Conservation (phyloP, 2,113 vertebrate genomes). For the Datnioides undecimradiatus region DNA sequence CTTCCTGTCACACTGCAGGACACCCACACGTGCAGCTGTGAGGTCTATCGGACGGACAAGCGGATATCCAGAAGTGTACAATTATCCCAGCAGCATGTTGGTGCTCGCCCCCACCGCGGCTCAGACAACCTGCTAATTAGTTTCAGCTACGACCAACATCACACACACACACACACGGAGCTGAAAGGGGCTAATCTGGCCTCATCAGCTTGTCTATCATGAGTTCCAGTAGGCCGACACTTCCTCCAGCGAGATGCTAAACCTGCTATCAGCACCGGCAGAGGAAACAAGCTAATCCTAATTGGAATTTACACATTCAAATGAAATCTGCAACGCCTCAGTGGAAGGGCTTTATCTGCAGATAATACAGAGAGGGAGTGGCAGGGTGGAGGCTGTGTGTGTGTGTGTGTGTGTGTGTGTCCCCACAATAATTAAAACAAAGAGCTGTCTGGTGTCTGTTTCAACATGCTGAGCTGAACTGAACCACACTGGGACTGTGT, state of each 20-base stretch:
- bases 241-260: slow-evolving; percentile 33
- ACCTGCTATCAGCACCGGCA: slow-evolving; percentile 35
- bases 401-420: neutral
- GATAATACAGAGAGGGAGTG: slow-evolving; percentile 48
- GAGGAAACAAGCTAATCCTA: slow-evolving; percentile 69
- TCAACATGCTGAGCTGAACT: slow-evolving; percentile 39
- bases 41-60: slow-evolving; percentile 9
- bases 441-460: slow-evolving; percentile 55
- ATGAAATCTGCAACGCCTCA: slow-evolving; percentile 52
- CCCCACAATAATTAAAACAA: slow-evolving; percentile 62
- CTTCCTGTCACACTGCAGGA: slow-evolving; percentile 36
- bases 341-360: slow-evolving; percentile 51
- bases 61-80: slow-evolving; percentile 32
- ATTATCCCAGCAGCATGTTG: slow-evolving; percentile 41
- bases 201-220: slow-evolving; percentile 54
- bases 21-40: slow-evolving; percentile 38
- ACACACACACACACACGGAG: slow-evolving; percentile 29
- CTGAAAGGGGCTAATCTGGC: slow-evolving; percentile 48
- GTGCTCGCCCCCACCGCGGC: neutral
- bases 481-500: slow-evolving; percentile 15
- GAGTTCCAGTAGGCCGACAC: slow-evolving; percentile 28
- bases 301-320: slow-evolving; percentile 71
- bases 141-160: slow-evolving; percentile 4
- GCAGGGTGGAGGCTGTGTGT: neutral
- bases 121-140: slow-evolving; percentile 51